These are phyloP conservation scores for Ephydatia muelleri DNA, from an alignment of 37 sponge, comb jelly and placozoan species.

Conservation along the genomic window DNA sequence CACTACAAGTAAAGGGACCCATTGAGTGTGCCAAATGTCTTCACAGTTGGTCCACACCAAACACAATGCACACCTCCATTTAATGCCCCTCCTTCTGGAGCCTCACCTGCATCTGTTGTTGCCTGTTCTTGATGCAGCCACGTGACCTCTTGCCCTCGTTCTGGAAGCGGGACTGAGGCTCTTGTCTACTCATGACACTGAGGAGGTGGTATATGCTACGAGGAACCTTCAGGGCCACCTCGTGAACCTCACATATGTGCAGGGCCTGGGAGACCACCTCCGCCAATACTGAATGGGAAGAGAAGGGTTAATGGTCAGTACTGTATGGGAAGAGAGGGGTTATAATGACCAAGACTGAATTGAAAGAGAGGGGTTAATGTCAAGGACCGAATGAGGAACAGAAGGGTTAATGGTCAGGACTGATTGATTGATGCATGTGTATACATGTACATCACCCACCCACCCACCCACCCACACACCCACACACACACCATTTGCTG, in stretches of 20 bases:
- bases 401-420: too few species aligned
- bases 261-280: slow-evolving; percentile 50
- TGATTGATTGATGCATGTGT: too few species aligned
- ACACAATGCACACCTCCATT: too few species aligned
- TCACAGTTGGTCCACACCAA: too few species aligned
- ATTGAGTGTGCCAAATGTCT: too few species aligned
- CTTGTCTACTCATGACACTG: slow-evolving; percentile 16
- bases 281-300: slow-evolving; percentile 24
- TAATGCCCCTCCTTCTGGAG: too few species aligned
- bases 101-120: neutral
- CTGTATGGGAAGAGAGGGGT: neutral
- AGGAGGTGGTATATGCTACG: slow-evolving; percentile 18
- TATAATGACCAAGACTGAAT: neutral
- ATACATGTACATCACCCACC: neutral
- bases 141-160: slow-evolving; percentile 18
- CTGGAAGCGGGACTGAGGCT: slow-evolving; percentile 36
- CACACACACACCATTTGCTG: slow-evolving; percentile 62
- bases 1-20: too few species aligned
- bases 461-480: slow-evolving; percentile 30
- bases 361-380: neutral
- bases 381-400: too few species aligned
- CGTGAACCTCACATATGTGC: slow-evolving; percentile 33
- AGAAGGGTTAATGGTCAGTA: neutral
- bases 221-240: slow-evolving; percentile 20
- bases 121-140: neutral